A percentile compares a stretch with the other conserved stretches of the same genome.
Evolutionary conservation across 2,113 vertebrate species (phyloP).

Genomic region (Paradisaea rubra): DNA sequence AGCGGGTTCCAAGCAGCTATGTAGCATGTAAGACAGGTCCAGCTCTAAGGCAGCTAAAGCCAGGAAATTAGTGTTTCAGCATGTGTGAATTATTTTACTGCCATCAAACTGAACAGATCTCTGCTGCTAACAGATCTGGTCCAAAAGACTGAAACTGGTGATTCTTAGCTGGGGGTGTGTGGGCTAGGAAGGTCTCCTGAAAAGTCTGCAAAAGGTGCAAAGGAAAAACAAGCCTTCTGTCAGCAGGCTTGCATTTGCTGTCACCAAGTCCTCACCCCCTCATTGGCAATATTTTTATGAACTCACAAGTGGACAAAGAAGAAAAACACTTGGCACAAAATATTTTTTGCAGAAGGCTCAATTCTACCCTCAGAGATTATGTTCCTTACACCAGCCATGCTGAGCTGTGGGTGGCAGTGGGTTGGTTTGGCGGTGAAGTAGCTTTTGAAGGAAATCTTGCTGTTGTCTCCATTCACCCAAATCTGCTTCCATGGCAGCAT

Average conservation of each 20-base stretch:
- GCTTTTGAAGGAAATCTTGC: not conserved
- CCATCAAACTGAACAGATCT: not conserved
- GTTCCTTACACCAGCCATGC: rapidly evolving
- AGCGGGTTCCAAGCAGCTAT: not conserved
- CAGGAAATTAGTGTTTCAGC: not conserved
- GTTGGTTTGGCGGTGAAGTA: not conserved
- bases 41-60: not conserved
- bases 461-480: not conserved
- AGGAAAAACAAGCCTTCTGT: not conserved
- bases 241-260: not conserved
- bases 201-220: not conserved
- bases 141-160: not conserved
- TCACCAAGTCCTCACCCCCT: not conserved
- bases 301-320: not conserved
- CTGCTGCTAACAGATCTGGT: not conserved
- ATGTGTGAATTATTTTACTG: not conserved
- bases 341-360: not conserved
- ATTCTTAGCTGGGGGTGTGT: not conserved
- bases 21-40: not conserved
- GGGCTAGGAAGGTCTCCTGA: not conserved
- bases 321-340: not conserved
- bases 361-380: not conserved
- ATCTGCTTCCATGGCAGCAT: not conserved
- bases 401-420: not conserved
- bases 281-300: not conserved